phyloP scores from a whole-genome alignment of 2,797 vertebrate genomes.

The Prionace glauca region DNA sequence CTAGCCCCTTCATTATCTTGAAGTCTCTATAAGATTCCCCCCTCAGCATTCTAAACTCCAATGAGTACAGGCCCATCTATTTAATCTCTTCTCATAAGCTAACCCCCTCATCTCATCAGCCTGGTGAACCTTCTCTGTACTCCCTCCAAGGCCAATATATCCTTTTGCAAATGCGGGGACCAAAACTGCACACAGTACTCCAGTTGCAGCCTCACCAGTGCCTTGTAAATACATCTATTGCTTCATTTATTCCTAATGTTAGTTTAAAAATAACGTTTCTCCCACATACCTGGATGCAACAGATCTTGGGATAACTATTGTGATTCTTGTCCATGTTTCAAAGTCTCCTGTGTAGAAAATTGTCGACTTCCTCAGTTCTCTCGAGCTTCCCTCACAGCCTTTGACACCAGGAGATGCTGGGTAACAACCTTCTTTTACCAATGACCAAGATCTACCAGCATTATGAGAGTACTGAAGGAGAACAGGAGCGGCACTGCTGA shows the following conservation, averaged over 20 bases:
- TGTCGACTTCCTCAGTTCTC: conserved; percentile 80
- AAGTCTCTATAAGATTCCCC: too few species aligned
- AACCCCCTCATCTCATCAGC: too few species aligned
- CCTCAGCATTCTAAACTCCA: too few species aligned
- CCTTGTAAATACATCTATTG: not conserved
- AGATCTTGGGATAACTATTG: conserved; percentile 76
- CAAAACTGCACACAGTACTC: too few species aligned
- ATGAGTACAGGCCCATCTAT: too few species aligned
- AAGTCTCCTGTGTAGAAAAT: conserved; percentile 84
- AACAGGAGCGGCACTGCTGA: conserved; percentile 76
- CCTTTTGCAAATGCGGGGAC: too few species aligned
- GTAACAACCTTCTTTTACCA: conserved; percentile 87
- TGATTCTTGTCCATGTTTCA: conserved; percentile 88
- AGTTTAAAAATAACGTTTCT: rapidly evolving
- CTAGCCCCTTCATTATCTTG: too few species aligned
- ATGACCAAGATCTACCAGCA: conserved; percentile 82
- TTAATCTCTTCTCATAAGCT: too few species aligned
- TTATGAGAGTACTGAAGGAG: conserved; percentile 93
- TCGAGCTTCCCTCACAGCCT: conserved; percentile 81
- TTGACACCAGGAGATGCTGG: conserved; percentile 72
- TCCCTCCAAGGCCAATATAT: too few species aligned
- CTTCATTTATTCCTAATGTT: not conserved
- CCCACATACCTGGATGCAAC: conserved; percentile 79
- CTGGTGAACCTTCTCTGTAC: too few species aligned
- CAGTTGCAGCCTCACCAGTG: too few species aligned